Conservation (phyloP, 2,113 vertebrate species). For the Anseranas semipalmata region DNA sequence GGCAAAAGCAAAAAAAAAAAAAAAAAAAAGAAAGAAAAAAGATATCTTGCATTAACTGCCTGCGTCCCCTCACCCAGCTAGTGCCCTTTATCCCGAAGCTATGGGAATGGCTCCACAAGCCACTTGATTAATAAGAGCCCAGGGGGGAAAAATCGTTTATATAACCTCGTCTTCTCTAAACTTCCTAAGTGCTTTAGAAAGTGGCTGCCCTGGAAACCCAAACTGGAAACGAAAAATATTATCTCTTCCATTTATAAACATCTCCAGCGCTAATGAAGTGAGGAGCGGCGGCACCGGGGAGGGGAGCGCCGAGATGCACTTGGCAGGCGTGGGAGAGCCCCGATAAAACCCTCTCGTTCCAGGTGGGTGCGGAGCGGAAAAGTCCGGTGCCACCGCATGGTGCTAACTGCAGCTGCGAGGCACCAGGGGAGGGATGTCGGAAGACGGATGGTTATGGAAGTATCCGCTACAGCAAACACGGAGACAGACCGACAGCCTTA, state of each 20-base stretch:
- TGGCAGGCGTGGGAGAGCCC: slow-evolving; percentile 27
- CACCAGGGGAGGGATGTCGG: not conserved
- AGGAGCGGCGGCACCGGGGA: slow-evolving; percentile 33
- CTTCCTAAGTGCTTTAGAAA: slow-evolving; percentile 81
- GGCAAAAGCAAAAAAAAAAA: no score
- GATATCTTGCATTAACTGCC: not conserved
- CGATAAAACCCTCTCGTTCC: not conserved
- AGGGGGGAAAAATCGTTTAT: slow-evolving; percentile 68
- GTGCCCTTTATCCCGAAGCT: slow-evolving; percentile 26
- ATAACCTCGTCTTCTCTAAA: slow-evolving; percentile 81
- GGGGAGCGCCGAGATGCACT: slow-evolving; percentile 31
- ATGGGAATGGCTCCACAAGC: slow-evolving; percentile 58
- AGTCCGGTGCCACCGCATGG: not conserved
- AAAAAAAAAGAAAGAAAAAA: not conserved
- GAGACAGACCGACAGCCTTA: not conserved
- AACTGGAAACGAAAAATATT: slow-evolving; percentile 84
- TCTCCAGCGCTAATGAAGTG: slow-evolving; percentile 76
- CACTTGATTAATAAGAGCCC: slow-evolving; percentile 64
- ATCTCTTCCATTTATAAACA: slow-evolving; percentile 84
- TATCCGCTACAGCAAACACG: not conserved
- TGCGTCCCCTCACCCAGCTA: slow-evolving; percentile 19
- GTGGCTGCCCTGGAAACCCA: slow-evolving; percentile 78
- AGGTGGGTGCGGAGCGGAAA: not conserved
- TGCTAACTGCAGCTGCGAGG: not conserved
- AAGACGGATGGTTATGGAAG: not conserved